phyloP scores from a whole-genome alignment of 35 echinoderm and acorn worm genomes.

The Apostichopus japonicus region DNA sequence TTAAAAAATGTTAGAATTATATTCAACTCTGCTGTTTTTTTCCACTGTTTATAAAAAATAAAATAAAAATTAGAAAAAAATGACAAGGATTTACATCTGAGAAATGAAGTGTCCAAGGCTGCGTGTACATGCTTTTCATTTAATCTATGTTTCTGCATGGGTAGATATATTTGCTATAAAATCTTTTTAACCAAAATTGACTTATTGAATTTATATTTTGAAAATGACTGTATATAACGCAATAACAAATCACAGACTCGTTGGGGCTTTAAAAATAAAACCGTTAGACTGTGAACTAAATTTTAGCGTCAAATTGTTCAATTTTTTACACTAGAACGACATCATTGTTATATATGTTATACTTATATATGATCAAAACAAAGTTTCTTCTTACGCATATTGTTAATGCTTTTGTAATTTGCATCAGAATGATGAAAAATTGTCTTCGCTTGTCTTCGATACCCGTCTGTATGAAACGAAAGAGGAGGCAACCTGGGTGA shows the following conservation, averaged over 20 bases:
- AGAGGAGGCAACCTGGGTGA: no score
- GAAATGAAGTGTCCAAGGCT: not conserved
- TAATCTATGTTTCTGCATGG: not conserved
- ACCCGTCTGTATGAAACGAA: no score
- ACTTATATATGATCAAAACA: no score
- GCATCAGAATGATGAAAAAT: not conserved
- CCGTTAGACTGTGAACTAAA: not conserved
- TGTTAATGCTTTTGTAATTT: not conserved
- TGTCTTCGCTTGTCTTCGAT: no score
- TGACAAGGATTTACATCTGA: not conserved
- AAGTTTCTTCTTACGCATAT: not conserved
- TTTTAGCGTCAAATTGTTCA: not conserved
- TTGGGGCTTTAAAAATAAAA: not conserved
- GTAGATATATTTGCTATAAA: slow-evolving; percentile 12
- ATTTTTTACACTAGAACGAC: not conserved
- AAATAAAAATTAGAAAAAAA: not conserved
- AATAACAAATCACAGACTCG: slow-evolving; percentile 11
- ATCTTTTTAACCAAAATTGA: slow-evolving; percentile 37
- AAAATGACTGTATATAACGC: slow-evolving; percentile 42
- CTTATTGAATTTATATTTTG: slow-evolving; percentile 50
- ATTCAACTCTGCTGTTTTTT: slow-evolving; percentile 11
- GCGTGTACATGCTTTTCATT: not conserved
- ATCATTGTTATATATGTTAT: no score
- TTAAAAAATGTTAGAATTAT: slow-evolving; percentile 45
- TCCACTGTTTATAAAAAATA: not conserved